Percentiles rank a stretch among this genome's conserved stretches.
Conservation (phyloP, 2,113 vertebrate species). For the Cricetomys ansorgei region DNA sequence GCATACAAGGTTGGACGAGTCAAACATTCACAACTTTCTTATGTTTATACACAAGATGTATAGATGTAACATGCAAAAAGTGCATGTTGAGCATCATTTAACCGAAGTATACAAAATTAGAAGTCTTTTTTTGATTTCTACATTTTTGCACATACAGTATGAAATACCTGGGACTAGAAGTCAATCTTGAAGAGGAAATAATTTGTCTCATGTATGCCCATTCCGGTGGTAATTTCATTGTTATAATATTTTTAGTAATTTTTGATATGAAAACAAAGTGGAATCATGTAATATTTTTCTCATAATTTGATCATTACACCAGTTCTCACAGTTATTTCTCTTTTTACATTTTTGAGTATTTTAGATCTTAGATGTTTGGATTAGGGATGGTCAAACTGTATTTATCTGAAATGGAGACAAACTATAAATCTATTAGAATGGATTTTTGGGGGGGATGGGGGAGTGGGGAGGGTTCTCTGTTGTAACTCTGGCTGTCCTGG, state of each 20-base stretch:
- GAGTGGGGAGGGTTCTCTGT: no score
- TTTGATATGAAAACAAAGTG: neutral
- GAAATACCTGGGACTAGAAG: no score
- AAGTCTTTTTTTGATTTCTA: neutral
- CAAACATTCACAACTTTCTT: neutral
- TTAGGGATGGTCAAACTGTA: neutral
- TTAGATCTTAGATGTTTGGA: neutral
- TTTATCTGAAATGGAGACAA: neutral
- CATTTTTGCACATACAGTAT: neutral
- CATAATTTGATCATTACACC: neutral
- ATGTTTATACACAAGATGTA: neutral
- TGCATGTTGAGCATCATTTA: neutral
- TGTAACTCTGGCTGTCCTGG: no score
- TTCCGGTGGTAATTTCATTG: neutral
- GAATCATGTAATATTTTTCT: neutral
- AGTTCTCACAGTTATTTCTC: neutral
- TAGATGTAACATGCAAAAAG: neutral
- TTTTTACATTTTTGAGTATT: neutral
- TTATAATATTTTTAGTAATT: neutral
- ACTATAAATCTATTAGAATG: neutral
- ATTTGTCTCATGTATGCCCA: neutral
- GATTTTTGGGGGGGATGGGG: no score
- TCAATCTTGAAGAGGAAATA: neutral
- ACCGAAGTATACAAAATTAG: no score
- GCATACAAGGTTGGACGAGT: neutral